Base-by-base conservation (phyloP, 2,797 vertebrate species). In the Tamandua tetradactyla region DNA sequence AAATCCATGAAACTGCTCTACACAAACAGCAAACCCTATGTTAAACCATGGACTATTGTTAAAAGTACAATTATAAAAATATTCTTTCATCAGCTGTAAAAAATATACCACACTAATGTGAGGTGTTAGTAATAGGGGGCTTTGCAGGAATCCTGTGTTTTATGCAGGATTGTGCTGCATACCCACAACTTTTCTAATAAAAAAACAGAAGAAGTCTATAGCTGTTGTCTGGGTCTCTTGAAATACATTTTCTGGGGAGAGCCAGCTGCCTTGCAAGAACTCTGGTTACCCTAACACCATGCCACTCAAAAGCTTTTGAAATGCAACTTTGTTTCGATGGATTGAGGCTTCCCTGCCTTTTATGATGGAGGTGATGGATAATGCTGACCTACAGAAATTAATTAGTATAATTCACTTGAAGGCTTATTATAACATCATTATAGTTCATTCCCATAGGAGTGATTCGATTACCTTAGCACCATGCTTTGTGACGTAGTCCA, bases 381-480 rank as follows among this genome's bases (percentile, higher is more conserved):
- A 96, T 81, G 74, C 93, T 95, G 95, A 96, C 94, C 93, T 96
- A 86, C 85, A 80, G 94, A 96, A 97, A 97, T 97, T 97, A 97
- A 97, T 97, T 97, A 94, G 93, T 76, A 94, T 91, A 94, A 97
- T 95, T 95, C 90, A 96, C 94, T 97, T 72, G 90, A 91, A 97
- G 79, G 69, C 88, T 95, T 96, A 87, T 93, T 93, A 92, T 95
- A 95, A 83, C 87, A 96, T 93, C 90, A 83, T 96, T 97, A 96
- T 91, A 97, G 95, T 95, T 95, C 95, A 93, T 96, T 94, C 95
- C 93, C 95, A 93, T 59, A 86, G 93, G 94, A 96, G 87, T 80
- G 93, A 92, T 96, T 95, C 95, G 94, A 95, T 96, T 95, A 96
- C n/a, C n/a, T n/a, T n/a, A n/a, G n/a, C n/a, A n/a, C n/a, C n/a